Percentiles rank a stretch among this genome's conserved stretches.
phyloP scores from a whole-genome alignment of 1,140 invertebrate genomes.

The Cydia pomonella region DNA sequence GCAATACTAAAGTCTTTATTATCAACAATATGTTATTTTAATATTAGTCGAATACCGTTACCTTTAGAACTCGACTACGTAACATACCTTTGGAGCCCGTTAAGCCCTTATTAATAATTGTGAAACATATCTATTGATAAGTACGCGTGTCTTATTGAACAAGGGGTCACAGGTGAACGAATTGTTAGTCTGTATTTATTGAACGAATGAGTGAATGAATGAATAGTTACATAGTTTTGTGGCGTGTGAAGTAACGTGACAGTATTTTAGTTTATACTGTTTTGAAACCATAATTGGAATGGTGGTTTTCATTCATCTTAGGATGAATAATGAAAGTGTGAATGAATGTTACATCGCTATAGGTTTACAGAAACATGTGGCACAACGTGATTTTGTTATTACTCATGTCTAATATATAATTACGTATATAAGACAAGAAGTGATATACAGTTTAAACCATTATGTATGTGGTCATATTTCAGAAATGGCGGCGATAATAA shows the following conservation, averaged over 20 bases:
- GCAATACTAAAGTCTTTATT: too few species aligned
- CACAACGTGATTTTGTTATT: neutral
- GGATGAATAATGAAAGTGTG: neutral
- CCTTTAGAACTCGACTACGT: too few species aligned
- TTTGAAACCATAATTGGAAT: too few species aligned
- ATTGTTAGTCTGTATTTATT: neutral
- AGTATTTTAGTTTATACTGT: neutral
- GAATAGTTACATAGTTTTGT: neutral
- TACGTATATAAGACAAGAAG: neutral
- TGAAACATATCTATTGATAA: neutral
- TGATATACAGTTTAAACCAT: too few species aligned
- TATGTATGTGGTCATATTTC: too few species aligned
- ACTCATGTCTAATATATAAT: neutral
- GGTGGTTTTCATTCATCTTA: neutral
- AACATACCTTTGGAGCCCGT: too few species aligned
- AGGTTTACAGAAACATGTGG: neutral
- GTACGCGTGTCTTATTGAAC: neutral
- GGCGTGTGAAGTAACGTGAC: constrained; percentile 10
- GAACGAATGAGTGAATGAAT: neutral
- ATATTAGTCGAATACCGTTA: too few species aligned
- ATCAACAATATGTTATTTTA: too few species aligned
- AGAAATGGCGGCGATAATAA: too few species aligned
- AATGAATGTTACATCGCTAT: neutral
- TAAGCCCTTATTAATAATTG: neutral
- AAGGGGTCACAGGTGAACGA: neutral